Conservation (phyloP, 2,113 vertebrate species). For the Rutilus rutilus region DNA sequence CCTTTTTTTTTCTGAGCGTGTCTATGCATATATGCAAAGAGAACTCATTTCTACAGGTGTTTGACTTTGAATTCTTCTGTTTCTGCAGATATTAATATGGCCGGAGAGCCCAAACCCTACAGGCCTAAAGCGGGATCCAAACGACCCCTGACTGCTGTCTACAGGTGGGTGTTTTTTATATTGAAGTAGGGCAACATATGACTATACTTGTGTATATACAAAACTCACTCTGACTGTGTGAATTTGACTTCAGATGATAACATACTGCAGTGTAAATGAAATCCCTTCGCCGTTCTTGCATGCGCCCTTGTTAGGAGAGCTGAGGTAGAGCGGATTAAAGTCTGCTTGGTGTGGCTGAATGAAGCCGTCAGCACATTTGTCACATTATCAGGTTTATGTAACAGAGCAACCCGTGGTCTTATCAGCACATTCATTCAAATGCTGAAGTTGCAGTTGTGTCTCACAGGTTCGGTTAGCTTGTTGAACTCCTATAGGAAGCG, state of each 20-base stretch:
- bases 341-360: not conserved
- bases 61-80: conserved; percentile 30
- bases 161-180: conserved; percentile 72
- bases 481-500: not conserved
- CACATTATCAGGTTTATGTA: conserved; percentile 40
- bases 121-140: conserved; percentile 94
- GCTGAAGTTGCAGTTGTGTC: conserved; percentile 46
- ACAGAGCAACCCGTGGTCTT: not conserved
- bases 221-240: not conserved
- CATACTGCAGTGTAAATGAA: conserved; percentile 52
- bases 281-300: conserved; percentile 60
- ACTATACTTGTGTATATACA: not conserved
- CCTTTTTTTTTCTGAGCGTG: no score
- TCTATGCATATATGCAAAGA: no score
- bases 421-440: conserved; percentile 26
- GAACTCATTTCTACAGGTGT: not conserved
- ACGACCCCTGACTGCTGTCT: conserved; percentile 91
- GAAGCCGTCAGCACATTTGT: conserved; percentile 51
- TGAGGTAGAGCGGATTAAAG: conserved; percentile 9
- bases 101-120: conserved; percentile 97
- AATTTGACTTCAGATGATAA: not conserved
- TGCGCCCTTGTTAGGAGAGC: conserved; percentile 14
- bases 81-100: conserved; percentile 96
- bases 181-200: not conserved
- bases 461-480: conserved; percentile 25